phyloP scores from a whole-genome alignment of 1,140 invertebrate genomes.

The Mya arenaria region DNA sequence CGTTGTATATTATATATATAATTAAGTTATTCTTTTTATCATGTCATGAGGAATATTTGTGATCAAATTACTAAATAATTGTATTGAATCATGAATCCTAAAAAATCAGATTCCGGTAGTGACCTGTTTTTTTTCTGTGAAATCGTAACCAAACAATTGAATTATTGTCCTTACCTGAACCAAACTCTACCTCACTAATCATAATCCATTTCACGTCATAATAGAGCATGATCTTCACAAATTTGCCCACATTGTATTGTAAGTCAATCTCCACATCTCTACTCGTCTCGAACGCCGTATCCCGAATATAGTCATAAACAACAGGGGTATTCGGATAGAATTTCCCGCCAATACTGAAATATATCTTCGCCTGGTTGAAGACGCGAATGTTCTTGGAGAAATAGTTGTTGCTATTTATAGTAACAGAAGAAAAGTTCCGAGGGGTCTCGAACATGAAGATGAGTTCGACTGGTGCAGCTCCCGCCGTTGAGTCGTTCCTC shows the following conservation, averaged over 20 bases:
- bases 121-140: no score
- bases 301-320: conserved; percentile 88
- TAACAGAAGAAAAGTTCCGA: conserved; percentile 92
- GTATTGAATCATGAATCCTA: no score
- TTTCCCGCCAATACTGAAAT: conserved; percentile 90
- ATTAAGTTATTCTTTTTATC: no score
- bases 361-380: conserved; percentile 85
- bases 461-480: conserved; percentile 71
- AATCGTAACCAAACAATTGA: no score
- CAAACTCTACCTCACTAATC: conserved; percentile 89
- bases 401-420: conserved; percentile 90
- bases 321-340: conserved; percentile 89
- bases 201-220: conserved; percentile 94
- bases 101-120: no score
- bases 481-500: conserved; percentile 89
- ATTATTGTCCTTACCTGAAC: conserved; percentile 80
- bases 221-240: conserved; percentile 89
- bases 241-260: conserved; percentile 90
- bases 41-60: no score
- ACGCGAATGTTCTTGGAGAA: conserved; percentile 87
- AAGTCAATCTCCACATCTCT: conserved; percentile 92
- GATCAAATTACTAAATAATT: no score
- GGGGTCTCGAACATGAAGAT: conserved; percentile 93
- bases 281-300: conserved; percentile 91
- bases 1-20: no score